phyloP scores from a whole-genome alignment of 2,888 invertebrate genomes.

The Lycocerus yunnanus region DNA sequence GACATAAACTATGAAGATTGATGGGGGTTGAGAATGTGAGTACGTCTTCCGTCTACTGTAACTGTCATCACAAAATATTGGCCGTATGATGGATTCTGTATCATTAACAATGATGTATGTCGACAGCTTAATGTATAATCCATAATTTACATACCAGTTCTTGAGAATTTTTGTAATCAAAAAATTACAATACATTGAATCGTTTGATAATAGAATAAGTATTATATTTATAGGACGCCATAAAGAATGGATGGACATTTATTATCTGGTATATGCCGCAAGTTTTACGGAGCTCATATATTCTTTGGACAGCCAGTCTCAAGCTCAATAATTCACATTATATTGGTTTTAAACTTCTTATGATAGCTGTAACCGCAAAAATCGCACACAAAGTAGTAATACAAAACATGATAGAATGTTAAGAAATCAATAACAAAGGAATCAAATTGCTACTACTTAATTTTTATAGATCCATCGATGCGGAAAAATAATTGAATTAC shows the following conservation, averaged over 20 bases:
- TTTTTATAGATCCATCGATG: not conserved
- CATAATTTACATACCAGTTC: constrained; percentile 27
- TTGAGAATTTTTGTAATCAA: constrained; percentile 17
- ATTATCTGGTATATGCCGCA: constrained; percentile 51
- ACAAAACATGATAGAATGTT: not conserved
- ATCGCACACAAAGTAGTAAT: not conserved
- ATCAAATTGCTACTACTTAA: not conserved
- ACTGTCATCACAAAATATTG: constrained; percentile 54
- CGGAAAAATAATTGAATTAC: not conserved
- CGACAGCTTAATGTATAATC: constrained; percentile 33
- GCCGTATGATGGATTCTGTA: constrained; percentile 49
- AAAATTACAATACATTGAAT: constrained; percentile 26
- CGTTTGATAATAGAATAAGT: constrained; percentile 54
- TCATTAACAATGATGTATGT: constrained; percentile 35
- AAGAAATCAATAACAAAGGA: not conserved
- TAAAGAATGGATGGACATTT: constrained; percentile 54
- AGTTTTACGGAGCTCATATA: constrained; percentile 50
- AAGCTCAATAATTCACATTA: constrained; percentile 49
- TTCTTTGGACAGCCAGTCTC: constrained; percentile 46
- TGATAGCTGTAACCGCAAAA: not conserved
- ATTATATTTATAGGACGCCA: constrained; percentile 54
- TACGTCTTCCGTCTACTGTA: constrained; percentile 49
- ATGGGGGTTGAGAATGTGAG: constrained; percentile 45
- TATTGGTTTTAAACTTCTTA: constrained; percentile 43
- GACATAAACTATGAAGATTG: constrained; percentile 51